Evolutionary conservation across 2,888 invertebrate species (phyloP), one percentile per base, ranked within the genome.

Genomic region (Adelognathus sp.): DNA sequence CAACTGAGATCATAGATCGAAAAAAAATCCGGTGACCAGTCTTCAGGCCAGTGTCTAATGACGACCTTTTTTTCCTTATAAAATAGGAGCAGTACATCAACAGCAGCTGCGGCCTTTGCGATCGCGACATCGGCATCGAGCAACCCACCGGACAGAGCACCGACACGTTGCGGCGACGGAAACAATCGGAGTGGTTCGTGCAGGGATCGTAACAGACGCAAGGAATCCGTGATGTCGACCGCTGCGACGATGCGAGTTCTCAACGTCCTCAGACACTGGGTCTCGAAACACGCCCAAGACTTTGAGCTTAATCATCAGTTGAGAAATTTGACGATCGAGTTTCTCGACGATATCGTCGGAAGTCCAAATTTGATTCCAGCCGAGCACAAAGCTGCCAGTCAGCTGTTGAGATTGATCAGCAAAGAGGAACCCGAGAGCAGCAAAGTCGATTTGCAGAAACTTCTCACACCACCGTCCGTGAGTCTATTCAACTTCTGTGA

Each of bases 161-260:
- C 91, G 5, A 88, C 83, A 14, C 81, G 82, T 39, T 75, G 77
- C 9, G 70, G 78, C 7, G 85, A 88, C 70, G 84, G 89, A 1
- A 85, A 79, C 46, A 81, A 83, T 39, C 84, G 85, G 3, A 84
- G 82, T 4, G 86, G 85, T 3, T 88, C 89, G 0, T 88, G 88
- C 76, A 88, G 92, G 56, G 93, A 95, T 36, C 93, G 94, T 36
- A 92, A 92, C 41, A 89, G 93, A 60, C 92, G 94, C 64, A 94
- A 95, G 81, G 96, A 96, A 86, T 96, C 95, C 6, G 95, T 97
- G 50, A 96, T 97, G 90, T 97, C 97, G 50, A 97, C 97, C 3
- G 98, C 98, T n/a, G 97, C 97, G 70, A 98, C 97, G 0, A 98
- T 98, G 97, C 92, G 98, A 78, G 98, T 98, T 0, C 93, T 98